Conservation (phyloP, 2,888 invertebrate species). For the Frankliniella intonsa region DNA sequence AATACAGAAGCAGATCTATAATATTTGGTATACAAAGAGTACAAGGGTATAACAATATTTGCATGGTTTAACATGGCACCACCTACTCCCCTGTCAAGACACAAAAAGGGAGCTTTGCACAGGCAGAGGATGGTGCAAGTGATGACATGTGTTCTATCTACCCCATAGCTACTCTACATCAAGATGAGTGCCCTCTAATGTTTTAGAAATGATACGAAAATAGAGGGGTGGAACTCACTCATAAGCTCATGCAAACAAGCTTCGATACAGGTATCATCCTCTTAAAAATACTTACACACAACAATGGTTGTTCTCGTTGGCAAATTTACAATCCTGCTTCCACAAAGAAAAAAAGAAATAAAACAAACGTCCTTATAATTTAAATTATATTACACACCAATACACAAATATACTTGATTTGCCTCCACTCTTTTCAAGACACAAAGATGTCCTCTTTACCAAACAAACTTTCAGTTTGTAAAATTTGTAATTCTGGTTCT, state of each 20-base stretch:
- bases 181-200: conserved; percentile 12
- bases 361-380: neutral
- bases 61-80: neutral
- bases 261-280: conserved; percentile 13
- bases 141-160: conserved; percentile 10
- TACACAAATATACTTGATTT: conserved; percentile 20
- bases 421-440: neutral
- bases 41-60: conserved; percentile 17
- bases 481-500: neutral
- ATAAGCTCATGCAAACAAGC: neutral
- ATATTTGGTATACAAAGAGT: conserved; percentile 24
- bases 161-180: neutral
- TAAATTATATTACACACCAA: conserved; percentile 21
- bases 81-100: neutral
- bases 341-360: neutral
- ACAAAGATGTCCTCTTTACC: neutral
- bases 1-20: conserved; percentile 15
- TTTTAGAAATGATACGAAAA: conserved; percentile 14
- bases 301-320: neutral
- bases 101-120: neutral
- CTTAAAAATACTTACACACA: conserved; percentile 1
- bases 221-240: conserved; percentile 10
- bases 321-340: conserved; percentile 21
- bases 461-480: neutral
- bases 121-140: neutral